Percentiles rank a stretch among this genome's conserved stretches.
phyloP scores from a whole-genome alignment of 2,797 vertebrate species.

The Cheracebus regulus region DNA sequence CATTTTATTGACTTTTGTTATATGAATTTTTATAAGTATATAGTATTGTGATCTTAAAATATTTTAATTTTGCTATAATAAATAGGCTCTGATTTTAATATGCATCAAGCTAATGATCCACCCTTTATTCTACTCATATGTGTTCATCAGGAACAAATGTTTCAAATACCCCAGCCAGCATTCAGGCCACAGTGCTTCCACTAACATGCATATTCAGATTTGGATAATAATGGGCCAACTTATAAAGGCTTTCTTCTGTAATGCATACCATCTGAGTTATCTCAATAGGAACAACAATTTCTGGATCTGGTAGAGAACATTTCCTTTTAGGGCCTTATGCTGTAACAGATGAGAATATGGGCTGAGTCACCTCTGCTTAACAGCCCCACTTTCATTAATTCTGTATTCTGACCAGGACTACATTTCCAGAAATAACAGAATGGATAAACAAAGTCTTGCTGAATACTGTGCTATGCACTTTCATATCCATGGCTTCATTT shows the following conservation, averaged over 20 bases:
- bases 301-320: slow-evolving; percentile 5
- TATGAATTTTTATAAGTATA: not conserved
- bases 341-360: not conserved
- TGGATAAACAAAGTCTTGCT: not conserved
- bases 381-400: not conserved
- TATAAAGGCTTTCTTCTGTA: not conserved
- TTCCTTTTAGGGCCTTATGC: slow-evolving; percentile 25
- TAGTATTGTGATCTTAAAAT: slow-evolving; percentile 19
- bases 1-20: not conserved
- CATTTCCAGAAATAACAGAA: not conserved
- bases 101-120: not conserved
- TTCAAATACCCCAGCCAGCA: slow-evolving; percentile 26
- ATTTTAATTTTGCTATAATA: slow-evolving; percentile 47
- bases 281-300: slow-evolving; percentile 40
- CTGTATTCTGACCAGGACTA: not conserved
- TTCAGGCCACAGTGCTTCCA: not conserved
- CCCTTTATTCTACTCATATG: not conserved
- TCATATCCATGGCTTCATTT: not conserved
- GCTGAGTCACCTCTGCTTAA: slow-evolving; percentile 33
- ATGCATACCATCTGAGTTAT: slow-evolving; percentile 35
- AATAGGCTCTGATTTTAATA: not conserved
- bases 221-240: slow-evolving; percentile 18
- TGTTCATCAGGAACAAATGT: slow-evolving; percentile 39
- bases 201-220: slow-evolving; percentile 13
- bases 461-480: not conserved